Evolutionary conservation across 2,888 invertebrate genomes (phyloP).

Genomic region (Lissocephala sabroskyi): DNA sequence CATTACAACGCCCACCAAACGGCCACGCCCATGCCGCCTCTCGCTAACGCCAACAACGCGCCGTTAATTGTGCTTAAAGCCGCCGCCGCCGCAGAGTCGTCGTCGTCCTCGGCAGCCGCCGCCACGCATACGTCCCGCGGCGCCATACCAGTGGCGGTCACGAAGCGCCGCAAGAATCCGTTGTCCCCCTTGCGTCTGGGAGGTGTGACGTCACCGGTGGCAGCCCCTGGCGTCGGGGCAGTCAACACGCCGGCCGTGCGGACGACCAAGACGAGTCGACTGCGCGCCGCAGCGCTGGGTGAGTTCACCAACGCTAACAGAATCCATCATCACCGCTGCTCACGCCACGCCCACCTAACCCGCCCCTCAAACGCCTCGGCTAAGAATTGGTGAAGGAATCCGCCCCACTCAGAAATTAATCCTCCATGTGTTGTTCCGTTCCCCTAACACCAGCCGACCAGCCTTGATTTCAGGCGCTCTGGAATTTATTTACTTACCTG

Average conservation of each 20-base stretch:
- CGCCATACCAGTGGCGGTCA: constrained; percentile 35
- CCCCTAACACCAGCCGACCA: no score
- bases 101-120: constrained; percentile 15
- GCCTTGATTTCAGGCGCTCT: no score
- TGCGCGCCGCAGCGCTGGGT: constrained; percentile 78
- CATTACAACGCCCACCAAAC: constrained; percentile 24
- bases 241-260: constrained; percentile 74
- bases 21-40: constrained; percentile 65
- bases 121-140: constrained; percentile 20
- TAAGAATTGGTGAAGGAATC: no score
- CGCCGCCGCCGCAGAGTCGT: constrained; percentile 29
- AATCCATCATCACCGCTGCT: not conserved
- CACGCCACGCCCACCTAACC: constrained; percentile 1
- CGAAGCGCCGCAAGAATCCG: constrained; percentile 58
- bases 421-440: no score
- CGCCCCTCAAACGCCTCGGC: constrained; percentile 11
- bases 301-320: constrained; percentile 41
- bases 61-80: constrained; percentile 45
- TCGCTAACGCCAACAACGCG: constrained; percentile 45
- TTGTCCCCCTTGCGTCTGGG: constrained; percentile 54
- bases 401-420: constrained; percentile 23
- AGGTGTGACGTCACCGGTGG: constrained; percentile 5
- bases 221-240: constrained; percentile 10
- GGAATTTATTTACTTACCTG: no score
- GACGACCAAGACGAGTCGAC: constrained; percentile 81